These are phyloP conservation scores for Bursaphelenchus okinawaensis DNA, from an alignment of 2,888 invertebrate genomes.

Conservation along the genomic window DNA sequence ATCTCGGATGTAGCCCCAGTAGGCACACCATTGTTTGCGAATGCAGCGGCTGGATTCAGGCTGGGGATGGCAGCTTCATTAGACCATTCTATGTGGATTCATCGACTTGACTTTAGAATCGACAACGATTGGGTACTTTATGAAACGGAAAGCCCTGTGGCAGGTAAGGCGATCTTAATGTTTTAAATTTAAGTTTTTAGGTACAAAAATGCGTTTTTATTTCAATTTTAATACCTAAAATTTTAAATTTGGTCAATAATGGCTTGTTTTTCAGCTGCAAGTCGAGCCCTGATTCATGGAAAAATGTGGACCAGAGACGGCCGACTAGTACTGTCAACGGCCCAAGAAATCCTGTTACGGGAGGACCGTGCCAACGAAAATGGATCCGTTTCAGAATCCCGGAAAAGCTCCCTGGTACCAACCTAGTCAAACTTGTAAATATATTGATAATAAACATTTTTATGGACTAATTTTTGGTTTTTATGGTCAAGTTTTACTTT, in stretches of 20 bases:
- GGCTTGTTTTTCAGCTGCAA: slow-evolving; percentile 50
- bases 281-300: slow-evolving; percentile 58
- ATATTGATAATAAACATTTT: no score
- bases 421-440: background rate
- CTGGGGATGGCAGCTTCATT: slow-evolving; percentile 58
- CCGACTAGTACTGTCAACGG: slow-evolving; percentile 59
- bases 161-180: slow-evolving; percentile 49
- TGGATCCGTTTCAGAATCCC: background rate
- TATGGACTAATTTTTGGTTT: no score
- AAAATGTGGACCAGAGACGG: slow-evolving; percentile 60
- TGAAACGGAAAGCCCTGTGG: slow-evolving; percentile 59
- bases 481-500: no score
- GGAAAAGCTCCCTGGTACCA: background rate
- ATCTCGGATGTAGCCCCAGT: slow-evolving; percentile 59
- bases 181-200: no score
- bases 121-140: slow-evolving; percentile 61
- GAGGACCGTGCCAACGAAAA: background rate
- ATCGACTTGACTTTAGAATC: slow-evolving; percentile 58
- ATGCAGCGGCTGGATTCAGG: slow-evolving; percentile 40
- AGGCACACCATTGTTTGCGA: slow-evolving; percentile 52
- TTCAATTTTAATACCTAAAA: background rate
- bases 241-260: background rate
- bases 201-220: background rate
- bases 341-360: slow-evolving; percentile 60
- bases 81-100: slow-evolving; percentile 61